Base-by-base conservation (phyloP, 2,888 invertebrate genomes). In the Drosophila bunnanda region DNA sequence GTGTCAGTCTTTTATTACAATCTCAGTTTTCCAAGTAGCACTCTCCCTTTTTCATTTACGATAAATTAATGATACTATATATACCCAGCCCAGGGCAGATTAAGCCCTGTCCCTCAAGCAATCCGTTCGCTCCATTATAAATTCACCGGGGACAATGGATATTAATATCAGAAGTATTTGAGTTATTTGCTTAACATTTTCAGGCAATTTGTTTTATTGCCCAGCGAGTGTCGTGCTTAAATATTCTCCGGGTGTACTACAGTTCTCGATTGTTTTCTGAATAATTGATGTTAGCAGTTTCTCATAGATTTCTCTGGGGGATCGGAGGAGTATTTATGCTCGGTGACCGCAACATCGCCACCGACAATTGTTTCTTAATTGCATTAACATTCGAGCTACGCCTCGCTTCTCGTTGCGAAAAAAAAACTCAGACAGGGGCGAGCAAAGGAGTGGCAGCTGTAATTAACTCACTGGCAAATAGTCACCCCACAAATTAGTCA, bases 401-500 rank as follows among this genome's bases (percentile, higher is more conserved):
- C 44, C 59, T 55, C 50, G 15, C 32, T 15, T 41, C 10, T n/a
- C 34, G 28, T 39, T 57, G 20, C 50, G 17, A 43, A 30, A 38
- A 25, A 8, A 13, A 15, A 15, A 44, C 44, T 22, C 5, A 20
- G 20, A 15, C 9, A 41, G 53, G 50, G 48, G 41, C 32, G 34
- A 2, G 1, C n/a, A 20, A 58, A 25, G 52, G 53, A 17, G 58
- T 25, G 53, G 52, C 53, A 41, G 25, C 36, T 43, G 34, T 61
- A 79, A 81, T 78, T 77, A 72, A 67, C 50, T 43, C 41, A 12
- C 68, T 39, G 68, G 34, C 68, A 59, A 32, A 44, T 20, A 43
- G 67, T 61, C 59, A 66, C 15, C 55, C 22, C 55, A 69, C 36
- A 57, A 62, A 74, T 80, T 70, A 70, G 70, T 80, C 77, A 78